These are phyloP conservation scores for Smittia aterrima DNA, from an alignment of 2,888 invertebrate species.

Conservation along the genomic window DNA sequence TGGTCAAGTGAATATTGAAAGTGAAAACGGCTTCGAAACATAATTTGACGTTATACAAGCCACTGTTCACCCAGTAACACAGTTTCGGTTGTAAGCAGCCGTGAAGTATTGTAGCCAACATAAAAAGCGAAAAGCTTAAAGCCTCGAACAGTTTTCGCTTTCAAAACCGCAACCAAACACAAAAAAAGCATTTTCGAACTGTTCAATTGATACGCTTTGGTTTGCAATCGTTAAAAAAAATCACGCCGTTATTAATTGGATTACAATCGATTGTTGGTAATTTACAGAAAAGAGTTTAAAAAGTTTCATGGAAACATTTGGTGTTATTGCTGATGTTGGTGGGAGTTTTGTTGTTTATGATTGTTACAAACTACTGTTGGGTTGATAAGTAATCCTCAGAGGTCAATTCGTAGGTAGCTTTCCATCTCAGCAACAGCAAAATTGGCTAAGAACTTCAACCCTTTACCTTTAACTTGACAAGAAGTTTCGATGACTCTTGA, in stretches of 20 bases:
- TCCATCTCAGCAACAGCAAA: too few relatives aligned
- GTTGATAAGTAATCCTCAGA: too few relatives aligned
- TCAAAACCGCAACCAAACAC: neutral
- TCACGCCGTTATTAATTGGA: neutral
- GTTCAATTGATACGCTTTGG: neutral
- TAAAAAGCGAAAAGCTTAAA: neutral
- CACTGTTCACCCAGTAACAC: slow-evolving; percentile 21
- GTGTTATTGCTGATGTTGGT: too few relatives aligned
- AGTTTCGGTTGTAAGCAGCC: slow-evolving; percentile 4
- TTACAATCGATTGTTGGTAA: neutral
- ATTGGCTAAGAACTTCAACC: too few relatives aligned
- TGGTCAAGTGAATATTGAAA: neutral
- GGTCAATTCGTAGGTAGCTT: too few relatives aligned
- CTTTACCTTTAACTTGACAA: too few relatives aligned
- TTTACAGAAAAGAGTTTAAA: too few relatives aligned
- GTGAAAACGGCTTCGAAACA: neutral
- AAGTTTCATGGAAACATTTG: too few relatives aligned
- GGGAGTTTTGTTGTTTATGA: too few relatives aligned
- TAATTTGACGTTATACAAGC: neutral
- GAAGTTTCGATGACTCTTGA: too few relatives aligned
- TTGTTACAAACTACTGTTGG: too few relatives aligned
- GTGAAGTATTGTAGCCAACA: neutral
- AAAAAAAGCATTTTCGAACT: neutral
- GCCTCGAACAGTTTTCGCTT: neutral
- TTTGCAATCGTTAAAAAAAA: neutral